Percentiles rank a stretch among this genome's conserved stretches.
phyloP scores from a whole-genome alignment of 2,888 invertebrate species.

The Malthinus flaveolus region DNA sequence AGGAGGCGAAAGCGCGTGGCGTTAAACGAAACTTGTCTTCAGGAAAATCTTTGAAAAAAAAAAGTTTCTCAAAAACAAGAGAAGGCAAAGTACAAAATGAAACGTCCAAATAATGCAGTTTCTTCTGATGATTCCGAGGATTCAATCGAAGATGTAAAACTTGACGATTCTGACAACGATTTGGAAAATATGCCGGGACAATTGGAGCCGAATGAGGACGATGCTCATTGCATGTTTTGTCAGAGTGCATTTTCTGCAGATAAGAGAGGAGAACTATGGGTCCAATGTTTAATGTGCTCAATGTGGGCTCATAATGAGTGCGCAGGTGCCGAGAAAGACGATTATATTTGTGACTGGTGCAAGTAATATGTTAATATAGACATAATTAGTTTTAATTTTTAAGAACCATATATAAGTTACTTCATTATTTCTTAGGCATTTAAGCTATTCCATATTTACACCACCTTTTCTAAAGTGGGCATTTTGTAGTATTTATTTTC shows the following conservation, averaged over 20 bases:
- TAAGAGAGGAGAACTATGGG: background rate
- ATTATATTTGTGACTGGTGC: too few relatives aligned
- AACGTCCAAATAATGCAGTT: conserved; percentile 1
- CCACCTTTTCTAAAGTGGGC: too few relatives aligned
- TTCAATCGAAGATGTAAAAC: conserved; percentile 3
- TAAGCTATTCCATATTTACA: too few relatives aligned
- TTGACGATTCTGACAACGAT: background rate
- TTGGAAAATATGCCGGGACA: background rate
- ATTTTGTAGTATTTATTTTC: too few relatives aligned
- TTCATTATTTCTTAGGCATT: too few relatives aligned
- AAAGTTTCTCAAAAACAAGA: background rate
- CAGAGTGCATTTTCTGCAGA: background rate
- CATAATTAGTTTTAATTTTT: too few relatives aligned
- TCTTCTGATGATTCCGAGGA: background rate
- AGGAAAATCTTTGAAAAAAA: background rate
- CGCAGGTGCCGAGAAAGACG: background rate
- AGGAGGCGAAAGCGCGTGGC: conserved; percentile 1
- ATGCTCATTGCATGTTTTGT: background rate
- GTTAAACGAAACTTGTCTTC: conserved; percentile 5
- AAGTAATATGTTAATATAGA: too few relatives aligned
- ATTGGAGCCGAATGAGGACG: background rate
- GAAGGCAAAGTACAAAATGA: conserved; percentile 5
- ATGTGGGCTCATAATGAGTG: conserved; percentile 6
- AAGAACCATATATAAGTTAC: too few relatives aligned
- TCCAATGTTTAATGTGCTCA: background rate